Base-by-base conservation (phyloP, 2,888 invertebrate genomes). In the Matsumyia berberina region DNA sequence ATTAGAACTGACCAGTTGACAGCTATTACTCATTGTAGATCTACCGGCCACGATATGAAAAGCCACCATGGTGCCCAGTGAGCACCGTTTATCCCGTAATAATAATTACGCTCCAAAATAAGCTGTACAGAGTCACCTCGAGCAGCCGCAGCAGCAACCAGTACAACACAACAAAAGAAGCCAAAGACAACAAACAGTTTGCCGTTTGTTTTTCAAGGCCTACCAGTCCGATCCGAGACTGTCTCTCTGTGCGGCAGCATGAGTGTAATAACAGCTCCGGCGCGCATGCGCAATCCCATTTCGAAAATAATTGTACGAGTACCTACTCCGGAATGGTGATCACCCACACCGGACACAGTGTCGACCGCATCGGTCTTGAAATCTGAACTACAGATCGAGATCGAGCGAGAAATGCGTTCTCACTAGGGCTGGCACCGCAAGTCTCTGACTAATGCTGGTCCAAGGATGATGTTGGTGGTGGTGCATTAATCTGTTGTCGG, bases 1-100 rank as follows among this genome's bases (percentile, higher is more conserved):
- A 83, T 83, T 83, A 83, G 83, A 83, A 79, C 83, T 79, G 83
- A 83, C 83, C 83, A 83, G 83, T 83, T 83, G 83, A 83, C 83
- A 83, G 82, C 78, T 83, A 78, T 83, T 83, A 83, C 82, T 83
- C 82, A 83, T 83, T 78, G 82, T 83, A 83, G 83, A 83, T 83
- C 83, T 83, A 83, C 78, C 78, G 72, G 53, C 78, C 60, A 57
- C 69, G 83, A 83, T 83, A 83, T 69, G 79, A 51, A 49, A 73
- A 83, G 35, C 79, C 83, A 73, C 79, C 83, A 74, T 64, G 73
- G 66, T 62, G 78, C 55, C 83, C 83, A 67, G 29, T 79, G 69
- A 74, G 64, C 73, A 79, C 73, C 66, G 83, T 74, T 83, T 83
- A 78, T 83, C 73, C 79, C 73, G 73, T 62, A 79, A 79, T 83